A percentile compares a stretch with the other conserved stretches of the same genome.
phyloP scores from a whole-genome alignment of 2,113 vertebrate species.

The Amblyornis subalaris region DNA sequence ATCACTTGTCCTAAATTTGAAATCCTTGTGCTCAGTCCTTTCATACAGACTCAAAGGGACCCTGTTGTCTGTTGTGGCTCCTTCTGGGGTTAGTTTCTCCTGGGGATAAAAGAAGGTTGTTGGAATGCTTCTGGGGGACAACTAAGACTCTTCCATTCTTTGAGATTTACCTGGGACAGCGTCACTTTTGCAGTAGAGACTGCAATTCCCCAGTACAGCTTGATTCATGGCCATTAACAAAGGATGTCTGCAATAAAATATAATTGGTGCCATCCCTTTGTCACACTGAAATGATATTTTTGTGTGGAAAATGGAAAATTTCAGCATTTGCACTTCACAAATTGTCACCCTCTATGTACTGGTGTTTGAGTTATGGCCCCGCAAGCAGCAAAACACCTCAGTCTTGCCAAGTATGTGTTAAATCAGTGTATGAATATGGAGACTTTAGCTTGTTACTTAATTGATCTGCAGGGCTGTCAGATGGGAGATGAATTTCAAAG shows the following conservation, averaged over 20 bases:
- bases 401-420: conserved; percentile 12
- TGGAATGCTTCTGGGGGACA: background rate
- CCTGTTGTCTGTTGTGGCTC: background rate
- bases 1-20: background rate
- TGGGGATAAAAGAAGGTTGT: background rate
- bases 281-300: background rate
- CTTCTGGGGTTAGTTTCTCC: background rate
- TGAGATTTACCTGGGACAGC: background rate
- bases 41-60: background rate
- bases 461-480: conserved; percentile 22
- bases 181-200: background rate
- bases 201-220: background rate
- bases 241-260: conserved; percentile 12
- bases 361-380: conserved; percentile 26
- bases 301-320: background rate
- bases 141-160: background rate
- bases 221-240: conserved; percentile 32
- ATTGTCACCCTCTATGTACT: background rate
- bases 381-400: conserved; percentile 4
- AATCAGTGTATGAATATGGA: conserved; percentile 32
- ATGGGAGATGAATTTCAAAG: background rate
- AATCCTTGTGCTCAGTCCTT: conserved; percentile 17
- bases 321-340: background rate
- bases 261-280: background rate
- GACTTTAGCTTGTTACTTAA: conserved; percentile 29